Conservation (phyloP, 37 sponge, comb jelly and placozoan genomes). For the Crambe crambe region DNA sequence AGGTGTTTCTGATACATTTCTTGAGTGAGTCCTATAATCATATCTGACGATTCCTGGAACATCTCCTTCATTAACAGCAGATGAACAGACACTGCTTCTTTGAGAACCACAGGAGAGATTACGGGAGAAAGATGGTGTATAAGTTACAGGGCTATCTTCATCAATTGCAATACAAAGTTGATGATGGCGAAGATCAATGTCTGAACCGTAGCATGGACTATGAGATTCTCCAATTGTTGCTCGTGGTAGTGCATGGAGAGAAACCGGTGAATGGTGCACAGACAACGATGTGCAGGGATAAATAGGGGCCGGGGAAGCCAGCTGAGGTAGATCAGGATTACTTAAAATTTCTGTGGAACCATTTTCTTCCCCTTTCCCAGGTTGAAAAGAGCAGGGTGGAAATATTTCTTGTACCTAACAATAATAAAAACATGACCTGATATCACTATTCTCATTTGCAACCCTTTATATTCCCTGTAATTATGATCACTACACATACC, state of each 20-base stretch:
- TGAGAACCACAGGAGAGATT: conserved; percentile 8
- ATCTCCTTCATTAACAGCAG: conserved; percentile 23
- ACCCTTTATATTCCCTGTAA: no score
- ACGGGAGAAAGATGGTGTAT: not conserved
- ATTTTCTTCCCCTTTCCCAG: not conserved
- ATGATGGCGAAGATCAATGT: not conserved
- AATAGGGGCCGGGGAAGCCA: not conserved
- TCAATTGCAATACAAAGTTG: conserved; percentile 15
- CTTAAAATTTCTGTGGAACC: not conserved
- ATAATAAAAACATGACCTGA: not conserved
- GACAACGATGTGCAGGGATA: no score
- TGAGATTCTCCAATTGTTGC: not conserved
- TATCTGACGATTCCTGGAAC: not conserved
- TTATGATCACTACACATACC: no score
- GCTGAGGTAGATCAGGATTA: not conserved
- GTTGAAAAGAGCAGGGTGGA: no score
- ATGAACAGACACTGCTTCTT: conserved; percentile 9
- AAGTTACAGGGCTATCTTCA: not conserved
- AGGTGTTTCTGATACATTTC: conserved; percentile 66
- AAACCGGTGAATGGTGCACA: not conserved
- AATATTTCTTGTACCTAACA: not conserved
- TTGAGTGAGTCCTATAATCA: conserved; percentile 33
- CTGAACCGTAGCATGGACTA: conserved; percentile 1
- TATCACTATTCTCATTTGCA: no score
- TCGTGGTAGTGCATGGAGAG: not conserved